Evolutionary conservation across 2,888 invertebrate species (phyloP).

Genomic region (Tachina grossa): DNA sequence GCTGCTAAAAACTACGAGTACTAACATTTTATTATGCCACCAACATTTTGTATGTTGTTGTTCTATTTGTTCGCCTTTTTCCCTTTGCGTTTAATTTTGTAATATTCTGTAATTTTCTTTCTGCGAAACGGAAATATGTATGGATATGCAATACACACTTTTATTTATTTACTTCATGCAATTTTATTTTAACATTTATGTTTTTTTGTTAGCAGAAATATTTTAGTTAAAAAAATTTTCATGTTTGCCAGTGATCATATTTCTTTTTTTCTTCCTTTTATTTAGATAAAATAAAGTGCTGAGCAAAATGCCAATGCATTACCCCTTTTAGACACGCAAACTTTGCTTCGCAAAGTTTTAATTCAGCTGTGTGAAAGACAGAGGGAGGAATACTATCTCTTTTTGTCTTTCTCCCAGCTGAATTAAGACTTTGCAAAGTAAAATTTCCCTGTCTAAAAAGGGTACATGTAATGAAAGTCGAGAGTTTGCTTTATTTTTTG

Average conservation of each 20-base stretch:
- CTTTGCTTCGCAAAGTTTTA: too few species aligned
- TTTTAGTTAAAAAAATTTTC: not conserved
- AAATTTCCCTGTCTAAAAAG: too few species aligned
- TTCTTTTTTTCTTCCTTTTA: not conserved
- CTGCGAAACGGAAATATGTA: slow-evolving; percentile 25
- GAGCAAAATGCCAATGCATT: slow-evolving; percentile 2
- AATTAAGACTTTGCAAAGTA: too few species aligned
- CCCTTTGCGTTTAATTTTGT: not conserved
- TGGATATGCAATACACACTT: slow-evolving; percentile 4
- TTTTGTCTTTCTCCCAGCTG: too few species aligned
- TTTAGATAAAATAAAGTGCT: slow-evolving; percentile 7
- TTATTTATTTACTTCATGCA: slow-evolving; percentile 27
- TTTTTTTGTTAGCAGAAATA: slow-evolving; percentile 21
- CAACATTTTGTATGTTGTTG: slow-evolving; percentile 21
- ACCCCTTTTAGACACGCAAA: too few species aligned
- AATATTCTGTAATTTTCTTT: slow-evolving; percentile 5
- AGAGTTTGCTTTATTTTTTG: slow-evolving; percentile 22
- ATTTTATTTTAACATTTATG: slow-evolving; percentile 8
- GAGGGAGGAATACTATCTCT: too few species aligned
- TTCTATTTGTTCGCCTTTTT: not conserved
- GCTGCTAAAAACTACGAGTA: slow-evolving; percentile 5
- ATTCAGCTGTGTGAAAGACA: too few species aligned
- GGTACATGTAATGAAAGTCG: not conserved
- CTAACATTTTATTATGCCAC: slow-evolving; percentile 44
- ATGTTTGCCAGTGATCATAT: not conserved